These are phyloP conservation scores for Luidia sarsii DNA, from an alignment of 53 echinoderm and acorn worm species.

Conservation along the genomic window DNA sequence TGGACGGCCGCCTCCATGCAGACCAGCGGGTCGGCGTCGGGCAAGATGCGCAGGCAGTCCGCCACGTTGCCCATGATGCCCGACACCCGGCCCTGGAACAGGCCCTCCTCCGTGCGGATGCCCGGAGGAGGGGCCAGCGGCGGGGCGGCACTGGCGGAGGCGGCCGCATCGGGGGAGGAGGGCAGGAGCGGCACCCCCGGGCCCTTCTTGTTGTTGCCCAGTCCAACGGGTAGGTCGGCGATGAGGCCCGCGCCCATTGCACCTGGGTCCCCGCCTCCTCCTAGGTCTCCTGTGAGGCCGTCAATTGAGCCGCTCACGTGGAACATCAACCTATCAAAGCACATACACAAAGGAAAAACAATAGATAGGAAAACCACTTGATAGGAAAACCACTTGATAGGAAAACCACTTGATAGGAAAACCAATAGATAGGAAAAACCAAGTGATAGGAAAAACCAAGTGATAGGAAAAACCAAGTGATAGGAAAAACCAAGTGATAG, in stretches of 20 bases:
- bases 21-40: constrained; percentile 15
- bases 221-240: neutral
- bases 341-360: too few species aligned
- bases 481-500: too few species aligned
- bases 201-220: neutral
- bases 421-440: too few species aligned
- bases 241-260: neutral
- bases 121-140: neutral
- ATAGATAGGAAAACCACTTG: too few species aligned
- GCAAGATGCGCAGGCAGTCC: constrained; percentile 55
- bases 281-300: constrained; percentile 28
- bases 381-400: too few species aligned
- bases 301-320: constrained; percentile 41
- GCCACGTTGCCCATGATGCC: constrained; percentile 55
- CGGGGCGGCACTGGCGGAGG: neutral
- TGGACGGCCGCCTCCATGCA: constrained; percentile 20
- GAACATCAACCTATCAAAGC: constrained; percentile 1
- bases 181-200: neutral
- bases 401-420: too few species aligned
- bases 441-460: too few species aligned
- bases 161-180: constrained; percentile 12
- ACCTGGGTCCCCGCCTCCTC: constrained; percentile 31
- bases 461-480: too few species aligned
- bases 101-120: constrained; percentile 11
- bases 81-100: constrained; percentile 46